Evolutionary conservation across 2,113 vertebrate genomes (phyloP), one percentile per base, ranked within the genome.

Genomic region (Podocnemis expansa): DNA sequence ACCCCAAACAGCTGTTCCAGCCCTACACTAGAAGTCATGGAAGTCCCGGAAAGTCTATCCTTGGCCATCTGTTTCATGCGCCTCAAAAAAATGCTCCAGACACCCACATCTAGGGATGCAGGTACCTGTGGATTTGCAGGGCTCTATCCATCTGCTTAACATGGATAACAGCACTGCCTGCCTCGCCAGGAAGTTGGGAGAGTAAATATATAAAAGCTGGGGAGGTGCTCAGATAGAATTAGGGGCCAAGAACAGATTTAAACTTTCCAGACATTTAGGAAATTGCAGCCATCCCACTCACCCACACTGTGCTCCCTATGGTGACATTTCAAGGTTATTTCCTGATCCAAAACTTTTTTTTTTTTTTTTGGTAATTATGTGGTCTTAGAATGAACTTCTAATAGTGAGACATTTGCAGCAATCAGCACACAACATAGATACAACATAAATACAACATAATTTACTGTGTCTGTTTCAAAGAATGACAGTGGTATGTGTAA

Each of bases 381-480:
- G 63, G 22, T n/a, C 10, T 19, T 70, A 38, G 17, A 70, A 38
- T 21, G 19, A 70, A 70, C 63, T 9, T 38, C 63, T 38, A 76
- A 43, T 5, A 45, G 41, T 6, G 41, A 45, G 25, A 76, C 13
- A 38, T 10, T 76, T 10, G 25, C 0, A 3, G 86, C 47, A 0
- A 55, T 1, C 3, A 0, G 76, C 31, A 22, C 8, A 24, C 8
- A 88, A 84, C 82, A 25, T 29, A 47, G 47, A 47, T 47, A 47
- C 47, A 47, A 47, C 47, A 89, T 82, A 87, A 95, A 94, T 87
- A 92, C n/a, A 80, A 91, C 94, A 96, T 80, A 96, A 96, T 95
- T 97, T 97, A 97, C 97, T 97, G 95, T 54, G 89, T 93, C 93
- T 17, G 34, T 89, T 83, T 25, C 84, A 55, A 90, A 94, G 91